Evolutionary conservation across 35 echinoderm and acorn worm species (phyloP), one percentile per base, ranked within the genome.

Genomic region (Heliocidaris erythrogramma): DNA sequence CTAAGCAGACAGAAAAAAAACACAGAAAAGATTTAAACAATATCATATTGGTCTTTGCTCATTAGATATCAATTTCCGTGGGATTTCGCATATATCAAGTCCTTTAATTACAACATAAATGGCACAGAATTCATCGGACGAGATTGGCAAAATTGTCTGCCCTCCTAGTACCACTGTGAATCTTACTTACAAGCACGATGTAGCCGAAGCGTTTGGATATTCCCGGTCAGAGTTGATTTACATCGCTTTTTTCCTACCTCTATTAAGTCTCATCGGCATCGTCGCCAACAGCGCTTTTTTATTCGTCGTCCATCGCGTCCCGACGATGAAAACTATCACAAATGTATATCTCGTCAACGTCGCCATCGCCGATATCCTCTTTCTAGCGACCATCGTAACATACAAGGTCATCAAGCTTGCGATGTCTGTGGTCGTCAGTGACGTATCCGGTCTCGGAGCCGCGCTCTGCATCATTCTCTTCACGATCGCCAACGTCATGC

Each of bases 261-360:
- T 94, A 31, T 49, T 94, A 30, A 49, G 48, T 48, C 29, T 71
- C 48, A 71, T 30, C 48, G 71, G 71, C 18, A 88, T 86, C 94
- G 30, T 50, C 85, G 12, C 47, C 32, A 86, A 86, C 32, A 32
- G 35, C 30, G 48, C 97, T 2, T 98, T 98, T 84, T 61, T 98
- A 30, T 92, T 95, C 61, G 96, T 97, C 13, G 97, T 98, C 32
- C 91, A 95, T 86, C 88, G 96, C 32, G 84, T 98, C 1, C 95
- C 95, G 10, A 85, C 95, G 4, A 98, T 98, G 97, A 92, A 95
- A 59, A 98, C 97, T 49, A 97, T 96, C 32, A 98, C 97, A 13
- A 98, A 98, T 65, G 90, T 94, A 32, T 98, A 97, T 31, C 86
- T 98, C 31, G 95, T 97, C 30, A 97, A 96, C 65, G 60, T 98